Conservation (phyloP, 2,888 invertebrate species). For the Branchipolynoe longqiensis region DNA sequence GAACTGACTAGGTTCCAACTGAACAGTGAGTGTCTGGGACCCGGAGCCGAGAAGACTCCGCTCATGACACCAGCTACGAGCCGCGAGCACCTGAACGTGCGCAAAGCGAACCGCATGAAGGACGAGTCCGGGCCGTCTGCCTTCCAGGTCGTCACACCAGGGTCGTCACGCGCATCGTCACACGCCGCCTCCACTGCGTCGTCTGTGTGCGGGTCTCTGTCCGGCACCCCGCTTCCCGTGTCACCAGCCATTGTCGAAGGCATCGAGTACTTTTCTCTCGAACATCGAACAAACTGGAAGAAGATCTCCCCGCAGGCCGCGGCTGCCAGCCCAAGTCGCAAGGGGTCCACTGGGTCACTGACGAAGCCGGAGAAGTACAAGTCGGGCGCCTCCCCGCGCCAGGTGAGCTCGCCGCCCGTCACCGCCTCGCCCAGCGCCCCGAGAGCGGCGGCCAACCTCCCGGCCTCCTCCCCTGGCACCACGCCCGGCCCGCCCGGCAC, state of each 20-base stretch:
- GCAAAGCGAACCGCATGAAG: constrained; percentile 56
- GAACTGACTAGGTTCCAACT: constrained; percentile 10
- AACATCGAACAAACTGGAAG: constrained; percentile 24
- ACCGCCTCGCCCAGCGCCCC: background rate
- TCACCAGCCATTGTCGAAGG: constrained; percentile 5
- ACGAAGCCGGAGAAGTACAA: constrained; percentile 35
- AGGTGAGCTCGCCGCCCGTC: background rate
- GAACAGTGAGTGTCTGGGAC: background rate
- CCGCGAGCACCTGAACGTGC: constrained; percentile 63
- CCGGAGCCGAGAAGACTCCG: constrained; percentile 24
- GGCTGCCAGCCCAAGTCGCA: background rate
- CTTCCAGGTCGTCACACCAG: constrained; percentile 71
- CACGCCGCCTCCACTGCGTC: constrained; percentile 66
- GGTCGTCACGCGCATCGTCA: constrained; percentile 68
- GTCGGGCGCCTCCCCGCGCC: background rate
- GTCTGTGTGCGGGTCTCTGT: constrained; percentile 25
- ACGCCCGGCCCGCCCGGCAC: background rate
- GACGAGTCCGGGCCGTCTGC: constrained; percentile 69
- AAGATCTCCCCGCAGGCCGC: constrained; percentile 32
- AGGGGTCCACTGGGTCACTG: constrained; percentile 31
- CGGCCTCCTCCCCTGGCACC: background rate
- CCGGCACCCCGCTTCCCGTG: constrained; percentile 32
- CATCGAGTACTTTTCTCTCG: background rate
- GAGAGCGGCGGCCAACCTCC: background rate
- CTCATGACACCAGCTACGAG: constrained; percentile 58